Base-by-base conservation (phyloP, 2,888 invertebrate genomes). In the Euclidia mi region DNA sequence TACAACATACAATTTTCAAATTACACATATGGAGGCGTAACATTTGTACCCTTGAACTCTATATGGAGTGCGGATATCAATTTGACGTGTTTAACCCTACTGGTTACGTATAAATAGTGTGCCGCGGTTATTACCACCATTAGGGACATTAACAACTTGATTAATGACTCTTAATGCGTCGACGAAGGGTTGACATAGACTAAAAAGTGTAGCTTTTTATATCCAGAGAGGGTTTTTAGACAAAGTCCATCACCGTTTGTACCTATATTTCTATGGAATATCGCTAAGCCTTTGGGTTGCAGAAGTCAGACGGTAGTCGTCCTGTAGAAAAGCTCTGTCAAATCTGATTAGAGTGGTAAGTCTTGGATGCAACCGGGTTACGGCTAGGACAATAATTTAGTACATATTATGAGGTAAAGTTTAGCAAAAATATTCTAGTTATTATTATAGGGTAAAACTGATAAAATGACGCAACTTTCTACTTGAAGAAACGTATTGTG, bases 81-180 rank as follows among this genome's bases (percentile, higher is more conserved):
- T 73, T 73, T 69, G 61, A 59, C 56, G 55, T 60, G 62, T 31
- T 64, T 63, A 66, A 66, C 61, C 71, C 65, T 50, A 41, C 49
- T 59, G 46, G 51, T 50, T 63, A 62, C 51, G 45, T 52, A 50
- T 49, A 59, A 56, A 35, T 64, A 40, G 45, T 52, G 59, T 63
- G 60, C 63, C 65, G 53, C 71, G 66, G 62, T 68, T 66, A 66
- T 69, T 75, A 65, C 35, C 49, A 53, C 66, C 65, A 73, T 71
- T 68, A 70, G 53, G 65, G 55, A 68, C 63, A 65, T 65, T 69
- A 73, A 67, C 64, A 40, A 59, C 60, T 65, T 75, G 76, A 76
- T 75, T 75, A 73, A 76, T 76, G 71, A 71, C 38, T 55, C 51
- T 48, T 40, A 60, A 62, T 51, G 56, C 52, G 37, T 46, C 32